Percentiles rank a stretch among this genome's conserved stretches.
Conservation (phyloP, 1,140 invertebrate species). For the Campoletis sonorensis region DNA sequence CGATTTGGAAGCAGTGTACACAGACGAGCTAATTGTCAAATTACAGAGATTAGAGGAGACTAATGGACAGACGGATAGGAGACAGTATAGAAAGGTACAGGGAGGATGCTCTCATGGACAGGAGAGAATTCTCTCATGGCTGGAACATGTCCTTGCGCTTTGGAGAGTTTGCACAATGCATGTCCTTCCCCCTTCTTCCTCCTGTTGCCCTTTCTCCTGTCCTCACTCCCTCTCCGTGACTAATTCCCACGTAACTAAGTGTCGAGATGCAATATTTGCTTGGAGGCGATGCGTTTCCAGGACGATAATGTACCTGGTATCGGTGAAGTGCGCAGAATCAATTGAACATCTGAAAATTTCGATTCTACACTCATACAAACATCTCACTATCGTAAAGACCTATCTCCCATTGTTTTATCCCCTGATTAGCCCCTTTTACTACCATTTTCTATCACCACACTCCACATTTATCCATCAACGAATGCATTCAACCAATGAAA, state of each 20-base stretch:
- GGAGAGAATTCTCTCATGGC: not conserved
- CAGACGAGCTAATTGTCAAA: constrained; percentile 63
- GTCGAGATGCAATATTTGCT: constrained; percentile 31
- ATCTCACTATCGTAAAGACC: not conserved
- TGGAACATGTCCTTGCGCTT: constrained; percentile 10
- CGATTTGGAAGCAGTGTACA: not conserved
- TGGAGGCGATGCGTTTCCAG: constrained; percentile 35
- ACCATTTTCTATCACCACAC: not conserved
- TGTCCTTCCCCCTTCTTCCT: not conserved
- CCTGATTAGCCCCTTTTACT: not conserved
- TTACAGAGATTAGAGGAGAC: constrained; percentile 63
- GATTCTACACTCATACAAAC: not conserved
- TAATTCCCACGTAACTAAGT: not conserved
- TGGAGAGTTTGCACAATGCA: constrained; percentile 31
- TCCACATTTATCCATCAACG: not conserved
- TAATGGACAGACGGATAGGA: constrained; percentile 57
- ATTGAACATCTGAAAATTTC: not conserved
- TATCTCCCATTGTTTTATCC: not conserved
- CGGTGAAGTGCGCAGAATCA: constrained; percentile 41
- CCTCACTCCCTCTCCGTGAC: not conserved
- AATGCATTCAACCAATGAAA: constrained; percentile 26
- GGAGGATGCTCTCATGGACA: not conserved
- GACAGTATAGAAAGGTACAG: not conserved
- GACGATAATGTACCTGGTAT: constrained; percentile 24
- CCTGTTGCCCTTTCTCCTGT: not conserved